phyloP scores from a whole-genome alignment of 2,113 vertebrate species.

The Epinephelus lanceolatus region DNA sequence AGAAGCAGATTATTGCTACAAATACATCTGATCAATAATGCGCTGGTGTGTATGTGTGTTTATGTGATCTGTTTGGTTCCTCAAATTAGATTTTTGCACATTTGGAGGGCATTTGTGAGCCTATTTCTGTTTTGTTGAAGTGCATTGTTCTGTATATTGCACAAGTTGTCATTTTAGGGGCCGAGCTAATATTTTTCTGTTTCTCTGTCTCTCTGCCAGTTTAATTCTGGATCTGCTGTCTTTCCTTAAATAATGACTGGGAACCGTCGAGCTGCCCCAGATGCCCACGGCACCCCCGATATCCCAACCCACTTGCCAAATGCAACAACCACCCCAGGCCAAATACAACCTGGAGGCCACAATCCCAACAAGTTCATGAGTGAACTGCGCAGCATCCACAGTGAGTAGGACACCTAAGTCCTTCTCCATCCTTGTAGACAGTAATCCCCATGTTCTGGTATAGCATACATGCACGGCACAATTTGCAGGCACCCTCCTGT shows the following conservation, averaged over 20 bases:
- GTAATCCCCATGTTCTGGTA: background rate
- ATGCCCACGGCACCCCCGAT: conserved; percentile 18
- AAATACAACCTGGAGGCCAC: conserved; percentile 51
- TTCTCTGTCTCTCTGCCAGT: conserved; percentile 22
- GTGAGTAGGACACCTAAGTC: conserved; percentile 63
- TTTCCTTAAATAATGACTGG: conserved; percentile 68
- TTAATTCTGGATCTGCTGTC: conserved; percentile 16
- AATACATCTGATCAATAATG: conserved; percentile 50
- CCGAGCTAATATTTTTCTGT: background rate
- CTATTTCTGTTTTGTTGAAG: conserved; percentile 6
- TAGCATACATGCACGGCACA: background rate
- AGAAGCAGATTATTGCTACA: conserved; percentile 61
- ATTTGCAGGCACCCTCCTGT: too few species aligned
- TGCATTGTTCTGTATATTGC: background rate
- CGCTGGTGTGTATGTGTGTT: conserved; percentile 1
- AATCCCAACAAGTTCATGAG: conserved; percentile 75
- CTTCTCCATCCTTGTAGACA: background rate
- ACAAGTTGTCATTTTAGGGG: background rate
- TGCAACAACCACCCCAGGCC: conserved; percentile 27
- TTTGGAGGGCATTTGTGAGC: background rate
- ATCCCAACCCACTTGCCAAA: conserved; percentile 38
- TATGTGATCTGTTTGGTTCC: conserved; percentile 5
- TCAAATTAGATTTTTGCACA: background rate
- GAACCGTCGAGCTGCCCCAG: conserved; percentile 28
- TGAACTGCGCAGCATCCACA: conserved; percentile 69